Evolutionary conservation across 2,113 vertebrate species (phyloP), one percentile per base, ranked within the genome.

Genomic region (Felis catus): DNA sequence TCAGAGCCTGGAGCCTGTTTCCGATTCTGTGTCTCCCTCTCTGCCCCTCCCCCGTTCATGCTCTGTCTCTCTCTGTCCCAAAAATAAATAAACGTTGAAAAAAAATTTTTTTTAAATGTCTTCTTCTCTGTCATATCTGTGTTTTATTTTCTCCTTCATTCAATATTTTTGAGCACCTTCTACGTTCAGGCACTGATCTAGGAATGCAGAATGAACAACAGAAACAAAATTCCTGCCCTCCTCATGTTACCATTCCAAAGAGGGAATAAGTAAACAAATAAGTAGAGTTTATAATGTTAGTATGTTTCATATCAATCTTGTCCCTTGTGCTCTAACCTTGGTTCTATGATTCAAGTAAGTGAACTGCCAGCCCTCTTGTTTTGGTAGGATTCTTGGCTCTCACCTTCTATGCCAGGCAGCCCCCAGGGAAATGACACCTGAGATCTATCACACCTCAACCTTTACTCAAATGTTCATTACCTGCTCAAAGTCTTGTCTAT

Each of bases 381-480:
- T 70, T 19, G 1, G 9, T 55, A 19, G 45, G 63, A 63, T 5
- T 63, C 31, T 27, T 51, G 3, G 18, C 25, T 51, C 2, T 14
- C 33, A 61, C 25, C 39, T 79, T 58, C 14, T 73, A 29, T 5
- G 29, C 8, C 33, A 70, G 39, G 19, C 10, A 11, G 29, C 31
- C 7, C 15, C 41, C 12, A 25, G n/a, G 33, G 23, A 93, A 85
- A 66, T 58, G 12, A 55, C 19, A 87, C 25, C 12, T 21, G 29
- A 21, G 8, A 25, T 39, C 53, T 27, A 15, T 29, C 3, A 53
- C 0, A 10, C 1, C 1, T 9, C 51, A 21, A 5, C 21, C 19
- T 39, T 36, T 3, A 65, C 39, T 9, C 53, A 79, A 41, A 84
- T 11, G 36, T 29, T 61, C 15, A 18, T 9, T 21, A 39, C 23